Percentiles rank a stretch among this genome's conserved stretches.
phyloP scores from a whole-genome alignment of 2,888 invertebrate genomes.

The Drosophila gaucha region DNA sequence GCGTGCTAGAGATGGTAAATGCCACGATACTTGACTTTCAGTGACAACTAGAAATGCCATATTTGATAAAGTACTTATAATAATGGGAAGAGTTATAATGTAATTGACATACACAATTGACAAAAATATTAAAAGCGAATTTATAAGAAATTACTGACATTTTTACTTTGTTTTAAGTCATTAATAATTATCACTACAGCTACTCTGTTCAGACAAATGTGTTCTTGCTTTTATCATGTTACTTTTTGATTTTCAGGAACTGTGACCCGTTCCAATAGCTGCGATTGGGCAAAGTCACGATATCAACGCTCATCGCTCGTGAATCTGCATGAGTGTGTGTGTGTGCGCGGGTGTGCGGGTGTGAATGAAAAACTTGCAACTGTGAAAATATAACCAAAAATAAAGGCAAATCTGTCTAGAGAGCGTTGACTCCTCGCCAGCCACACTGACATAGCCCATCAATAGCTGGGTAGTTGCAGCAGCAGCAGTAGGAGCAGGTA shows the following conservation, averaged over 20 bases:
- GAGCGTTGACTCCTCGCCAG: constrained; percentile 45
- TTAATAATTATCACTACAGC: no score
- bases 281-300: constrained; percentile 19
- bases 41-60: constrained; percentile 8
- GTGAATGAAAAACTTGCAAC: constrained; percentile 74
- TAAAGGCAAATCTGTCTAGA: constrained; percentile 44
- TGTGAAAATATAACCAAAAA: constrained; percentile 77
- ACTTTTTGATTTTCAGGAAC: constrained; percentile 8
- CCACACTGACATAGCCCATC: constrained; percentile 21
- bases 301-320: constrained; percentile 34
- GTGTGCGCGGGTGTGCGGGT: constrained; percentile 51
- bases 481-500: constrained; percentile 43
- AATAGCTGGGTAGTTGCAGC: constrained; percentile 30
- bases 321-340: constrained; percentile 38
- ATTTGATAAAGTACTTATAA: background rate
- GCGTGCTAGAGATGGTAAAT: constrained; percentile 35
- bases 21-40: constrained; percentile 1
- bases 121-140: background rate
- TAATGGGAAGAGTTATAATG: no score
- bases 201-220: no score
- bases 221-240: background rate
- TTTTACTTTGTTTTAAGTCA: background rate
- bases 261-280: constrained; percentile 21
- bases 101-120: background rate
- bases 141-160: background rate